These are phyloP conservation scores for Penaeus japonicus DNA, from an alignment of 1,140 invertebrate species.

Conservation along the genomic window DNA sequence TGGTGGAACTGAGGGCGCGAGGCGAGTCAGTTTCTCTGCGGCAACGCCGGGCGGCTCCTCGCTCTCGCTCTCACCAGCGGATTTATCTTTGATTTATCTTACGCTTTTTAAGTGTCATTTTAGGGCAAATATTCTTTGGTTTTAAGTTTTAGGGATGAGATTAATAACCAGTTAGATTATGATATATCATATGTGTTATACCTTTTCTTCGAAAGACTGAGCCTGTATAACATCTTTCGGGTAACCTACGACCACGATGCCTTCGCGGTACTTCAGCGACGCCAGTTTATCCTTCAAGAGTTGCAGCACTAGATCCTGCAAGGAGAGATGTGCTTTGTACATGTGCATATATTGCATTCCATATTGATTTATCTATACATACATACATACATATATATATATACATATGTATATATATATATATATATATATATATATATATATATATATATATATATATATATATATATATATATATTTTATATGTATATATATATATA, in stretches of 20 bases:
- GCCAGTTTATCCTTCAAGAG: constrained; percentile 38
- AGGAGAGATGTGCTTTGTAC: background rate
- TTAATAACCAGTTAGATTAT: too few species aligned
- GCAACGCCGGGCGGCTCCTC: too few species aligned
- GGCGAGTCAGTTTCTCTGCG: background rate
- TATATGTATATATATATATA: too few species aligned
- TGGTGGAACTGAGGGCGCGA: constrained; percentile 72
- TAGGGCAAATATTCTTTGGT: too few species aligned
- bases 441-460: too few species aligned
- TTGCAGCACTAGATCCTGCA: constrained; percentile 46
- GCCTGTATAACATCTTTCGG: constrained; percentile 87
- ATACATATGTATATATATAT: background rate
- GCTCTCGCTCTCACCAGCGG: too few species aligned
- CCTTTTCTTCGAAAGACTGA: constrained; percentile 83
- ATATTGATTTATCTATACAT: too few species aligned
- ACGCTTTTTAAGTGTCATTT: too few species aligned
- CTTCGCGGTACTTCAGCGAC: constrained; percentile 64
- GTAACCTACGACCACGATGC: constrained; percentile 89
- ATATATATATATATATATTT: too few species aligned
- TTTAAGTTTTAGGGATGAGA: too few species aligned
- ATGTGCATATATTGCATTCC: background rate
- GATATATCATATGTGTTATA: constrained; percentile 62
- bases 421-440: too few species aligned
- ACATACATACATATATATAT: background rate
- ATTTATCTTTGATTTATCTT: too few species aligned